Percentiles rank a stretch among this genome's conserved stretches.
Conservation (phyloP, 2,797 vertebrate genomes). For the Urosaurus nigricauda region DNA sequence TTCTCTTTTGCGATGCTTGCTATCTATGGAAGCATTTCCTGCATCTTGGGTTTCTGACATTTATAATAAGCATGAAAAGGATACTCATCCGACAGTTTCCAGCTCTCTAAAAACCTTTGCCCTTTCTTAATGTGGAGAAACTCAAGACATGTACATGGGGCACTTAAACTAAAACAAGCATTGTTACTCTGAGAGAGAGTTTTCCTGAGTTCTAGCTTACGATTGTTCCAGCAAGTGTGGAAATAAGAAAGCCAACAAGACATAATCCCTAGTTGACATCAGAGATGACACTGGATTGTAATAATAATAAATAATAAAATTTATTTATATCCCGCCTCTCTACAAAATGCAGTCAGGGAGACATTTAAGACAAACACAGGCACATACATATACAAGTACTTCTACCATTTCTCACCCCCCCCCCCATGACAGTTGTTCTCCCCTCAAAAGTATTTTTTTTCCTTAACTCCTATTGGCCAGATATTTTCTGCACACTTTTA, state of each 20-base stretch:
- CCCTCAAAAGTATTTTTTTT: not conserved
- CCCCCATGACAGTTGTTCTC: not conserved
- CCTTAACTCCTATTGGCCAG: not conserved
- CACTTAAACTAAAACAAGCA: not conserved
- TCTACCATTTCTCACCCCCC: not conserved
- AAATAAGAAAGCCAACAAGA: not conserved
- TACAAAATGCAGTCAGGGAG: too few relatives aligned
- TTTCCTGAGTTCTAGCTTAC: not conserved
- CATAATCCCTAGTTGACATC: not conserved
- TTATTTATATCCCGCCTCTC: too few relatives aligned
- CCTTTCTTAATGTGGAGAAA: not conserved
- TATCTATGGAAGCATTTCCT: slow-evolving; percentile 12
- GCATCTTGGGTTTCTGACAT: slow-evolving; percentile 34
- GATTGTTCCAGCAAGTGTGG: not conserved
- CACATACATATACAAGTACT: too few relatives aligned
- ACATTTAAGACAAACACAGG: not conserved
- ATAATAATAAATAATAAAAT: too few relatives aligned
- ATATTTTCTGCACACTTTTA: not conserved
- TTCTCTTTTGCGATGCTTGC: not conserved
- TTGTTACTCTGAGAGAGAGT: slow-evolving; percentile 4
- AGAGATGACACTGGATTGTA: not conserved
- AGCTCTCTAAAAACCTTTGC: not conserved
- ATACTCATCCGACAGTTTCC: not conserved
- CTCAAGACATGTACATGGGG: not conserved
- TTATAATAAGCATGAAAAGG: slow-evolving; percentile 29